Base-by-base conservation (phyloP, 1,140 invertebrate genomes). In the Dysdera silvatica region DNA sequence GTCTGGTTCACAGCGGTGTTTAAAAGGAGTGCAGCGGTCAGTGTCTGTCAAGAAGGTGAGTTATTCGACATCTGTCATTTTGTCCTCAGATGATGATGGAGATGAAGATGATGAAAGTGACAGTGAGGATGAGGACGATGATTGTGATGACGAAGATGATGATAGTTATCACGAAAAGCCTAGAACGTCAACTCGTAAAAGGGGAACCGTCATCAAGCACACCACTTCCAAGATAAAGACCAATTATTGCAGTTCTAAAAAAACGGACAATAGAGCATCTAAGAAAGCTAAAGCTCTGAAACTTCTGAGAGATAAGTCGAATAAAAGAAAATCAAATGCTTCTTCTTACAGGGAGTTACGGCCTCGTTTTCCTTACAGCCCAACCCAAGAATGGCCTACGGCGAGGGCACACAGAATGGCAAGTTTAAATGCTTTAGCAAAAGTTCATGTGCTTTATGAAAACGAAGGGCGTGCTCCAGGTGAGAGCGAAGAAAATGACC, bases 391-490 rank as follows among this genome's bases (percentile, higher is more conserved):
- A 57, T 57, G 52, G 52, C 65, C 58, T 6, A 52, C 54, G 31
- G 58, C 65, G 26, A 61, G 64, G 47, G 48, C 65, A n/a, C 62
- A 59, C 33, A 80, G 90, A 65, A 89, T 91, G 72, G 90, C 90
- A 28, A 91, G 89, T 6, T 74, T 94, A 18, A 94, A 94, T 75
- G 90, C 90, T 0, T 75, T 88, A 68, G 89, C 89, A n/a, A 92
- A 93, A 80, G 89, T 93, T 31, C 89, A 92, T 73, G 91, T 89
- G 72, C 78, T 93, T 14, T 92, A 91, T 69, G 90, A 93, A 74
- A 91, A 92, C 73, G 89, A 92, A 60, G 51, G 63, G 14, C 49
- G 55, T 18, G 54, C 47, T 18, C 51, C 33, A 33, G 56, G 56
- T 20, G 64, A 61, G 33, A 60, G 54, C 20, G 64, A 66, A 41